These are phyloP conservation scores for Odobenus rosmarus DNA, from an alignment of 2,113 vertebrate genomes.

Conservation along the genomic window DNA sequence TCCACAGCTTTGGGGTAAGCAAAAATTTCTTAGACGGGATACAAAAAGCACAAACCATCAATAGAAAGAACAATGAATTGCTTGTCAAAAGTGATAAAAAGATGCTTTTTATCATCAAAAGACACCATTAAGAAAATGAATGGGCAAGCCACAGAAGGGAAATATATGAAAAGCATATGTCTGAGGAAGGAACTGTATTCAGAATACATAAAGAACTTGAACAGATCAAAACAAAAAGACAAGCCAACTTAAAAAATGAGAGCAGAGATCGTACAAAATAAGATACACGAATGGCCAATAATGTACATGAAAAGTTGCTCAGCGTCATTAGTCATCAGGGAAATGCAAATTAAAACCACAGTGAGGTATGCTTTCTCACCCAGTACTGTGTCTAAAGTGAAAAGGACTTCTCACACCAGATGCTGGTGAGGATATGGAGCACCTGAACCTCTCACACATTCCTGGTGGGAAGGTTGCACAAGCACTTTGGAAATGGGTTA, in stretches of 20 bases:
- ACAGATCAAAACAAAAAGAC: neutral
- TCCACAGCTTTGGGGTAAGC: neutral
- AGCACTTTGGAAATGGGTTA: neutral
- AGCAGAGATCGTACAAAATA: neutral
- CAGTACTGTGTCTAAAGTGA: neutral
- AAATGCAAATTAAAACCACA: neutral
- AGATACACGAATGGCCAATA: neutral
- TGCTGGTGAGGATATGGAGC: neutral
- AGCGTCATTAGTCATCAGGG: neutral
- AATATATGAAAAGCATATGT: constrained; percentile 6
- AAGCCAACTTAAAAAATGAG: neutral
- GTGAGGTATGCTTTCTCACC: neutral
- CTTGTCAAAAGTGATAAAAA: neutral
- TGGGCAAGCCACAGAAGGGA: neutral
- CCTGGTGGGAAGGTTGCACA: neutral
- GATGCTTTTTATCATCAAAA: constrained; percentile 29
- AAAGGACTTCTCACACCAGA: neutral
- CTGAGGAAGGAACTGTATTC: constrained; percentile 8
- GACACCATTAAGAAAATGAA: neutral
- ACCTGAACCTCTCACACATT: neutral
- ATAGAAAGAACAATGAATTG: neutral
- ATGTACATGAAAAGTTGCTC: neutral
- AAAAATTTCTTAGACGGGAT: constrained; percentile 17
- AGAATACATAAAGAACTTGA: neutral
- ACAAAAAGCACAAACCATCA: neutral